Evolutionary conservation across 2,797 vertebrate genomes (phyloP).

Genomic region (Trachurus trachurus): DNA sequence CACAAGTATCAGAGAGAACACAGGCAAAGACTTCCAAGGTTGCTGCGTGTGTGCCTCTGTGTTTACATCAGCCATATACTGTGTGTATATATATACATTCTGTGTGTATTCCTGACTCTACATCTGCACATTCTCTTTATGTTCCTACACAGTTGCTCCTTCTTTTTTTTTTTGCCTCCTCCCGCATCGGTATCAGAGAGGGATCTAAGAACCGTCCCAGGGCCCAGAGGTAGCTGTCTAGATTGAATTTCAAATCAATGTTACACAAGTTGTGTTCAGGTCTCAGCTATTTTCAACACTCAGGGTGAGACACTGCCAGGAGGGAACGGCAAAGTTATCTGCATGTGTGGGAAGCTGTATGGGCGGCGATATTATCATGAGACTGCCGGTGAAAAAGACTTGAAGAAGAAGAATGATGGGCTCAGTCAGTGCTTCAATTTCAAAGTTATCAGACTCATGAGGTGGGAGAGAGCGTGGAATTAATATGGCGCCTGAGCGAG

Average conservation of each 20-base stretch:
- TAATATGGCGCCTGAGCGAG: constrained; percentile 33
- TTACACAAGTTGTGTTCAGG: constrained; percentile 76
- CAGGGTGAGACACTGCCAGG: constrained; percentile 58
- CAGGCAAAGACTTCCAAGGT: constrained; percentile 8
- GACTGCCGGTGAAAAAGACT: constrained; percentile 44
- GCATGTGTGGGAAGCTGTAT: constrained; percentile 72
- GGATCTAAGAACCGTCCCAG: constrained; percentile 58
- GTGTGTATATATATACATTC: constrained; percentile 5
- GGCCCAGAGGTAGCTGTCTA: constrained; percentile 61
- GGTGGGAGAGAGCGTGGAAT: constrained; percentile 40
- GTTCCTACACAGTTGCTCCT: constrained; percentile 11
- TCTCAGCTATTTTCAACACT: constrained; percentile 71
- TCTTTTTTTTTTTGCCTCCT: constrained; percentile 2
- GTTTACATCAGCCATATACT: constrained; percentile 38
- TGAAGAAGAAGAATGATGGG: constrained; percentile 53
- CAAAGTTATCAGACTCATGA: constrained; percentile 57
- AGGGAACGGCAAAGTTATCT: constrained; percentile 65
- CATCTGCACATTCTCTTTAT: constrained; percentile 33
- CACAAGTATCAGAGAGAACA: constrained; percentile 22
- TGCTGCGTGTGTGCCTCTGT: background rate
- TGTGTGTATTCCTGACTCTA: constrained; percentile 25
- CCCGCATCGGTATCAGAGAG: constrained; percentile 38
- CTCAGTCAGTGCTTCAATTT: constrained; percentile 51
- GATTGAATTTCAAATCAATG: constrained; percentile 82
- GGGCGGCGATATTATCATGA: constrained; percentile 52